Percentiles rank a stretch among this genome's conserved stretches.
These are phyloP conservation scores for Acrocephalus scirpaceus DNA, from an alignment of 2,797 vertebrate species.

Conservation along the genomic window DNA sequence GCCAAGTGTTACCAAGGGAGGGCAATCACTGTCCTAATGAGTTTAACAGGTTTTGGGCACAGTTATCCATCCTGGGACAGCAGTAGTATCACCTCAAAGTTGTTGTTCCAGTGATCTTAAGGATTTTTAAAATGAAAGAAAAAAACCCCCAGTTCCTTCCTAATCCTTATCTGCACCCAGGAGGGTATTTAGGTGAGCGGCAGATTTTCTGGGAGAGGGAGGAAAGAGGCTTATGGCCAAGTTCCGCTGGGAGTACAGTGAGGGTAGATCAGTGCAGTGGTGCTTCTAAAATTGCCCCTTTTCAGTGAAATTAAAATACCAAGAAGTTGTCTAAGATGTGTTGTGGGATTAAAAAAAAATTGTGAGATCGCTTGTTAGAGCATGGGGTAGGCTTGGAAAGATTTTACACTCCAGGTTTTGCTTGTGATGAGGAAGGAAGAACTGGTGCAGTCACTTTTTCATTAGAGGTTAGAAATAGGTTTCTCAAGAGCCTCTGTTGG, in stretches of 20 bases:
- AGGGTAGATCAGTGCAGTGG: background rate
- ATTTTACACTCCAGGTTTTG: background rate
- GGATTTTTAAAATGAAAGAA: background rate
- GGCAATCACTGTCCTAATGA: background rate
- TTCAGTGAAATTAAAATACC: background rate
- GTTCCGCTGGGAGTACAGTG: background rate
- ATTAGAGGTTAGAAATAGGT: background rate
- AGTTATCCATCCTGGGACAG: background rate
- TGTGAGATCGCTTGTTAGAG: background rate
- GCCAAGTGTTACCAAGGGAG: background rate
- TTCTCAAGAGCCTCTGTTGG: background rate
- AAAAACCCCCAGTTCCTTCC: fast-evolving
- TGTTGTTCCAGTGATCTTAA: background rate
- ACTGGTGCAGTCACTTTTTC: background rate
- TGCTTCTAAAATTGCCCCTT: background rate
- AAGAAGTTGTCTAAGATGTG: background rate
- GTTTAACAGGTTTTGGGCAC: background rate
- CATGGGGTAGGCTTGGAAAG: background rate
- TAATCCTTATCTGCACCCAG: background rate
- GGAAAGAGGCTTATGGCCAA: background rate
- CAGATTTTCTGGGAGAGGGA: background rate
- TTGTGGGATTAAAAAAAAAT: background rate
- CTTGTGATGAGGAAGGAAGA: background rate
- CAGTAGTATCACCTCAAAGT: background rate
- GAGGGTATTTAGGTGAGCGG: background rate